Evolutionary conservation across 2,797 vertebrate genomes (phyloP).

Genomic region (Channallabes apus): DNA sequence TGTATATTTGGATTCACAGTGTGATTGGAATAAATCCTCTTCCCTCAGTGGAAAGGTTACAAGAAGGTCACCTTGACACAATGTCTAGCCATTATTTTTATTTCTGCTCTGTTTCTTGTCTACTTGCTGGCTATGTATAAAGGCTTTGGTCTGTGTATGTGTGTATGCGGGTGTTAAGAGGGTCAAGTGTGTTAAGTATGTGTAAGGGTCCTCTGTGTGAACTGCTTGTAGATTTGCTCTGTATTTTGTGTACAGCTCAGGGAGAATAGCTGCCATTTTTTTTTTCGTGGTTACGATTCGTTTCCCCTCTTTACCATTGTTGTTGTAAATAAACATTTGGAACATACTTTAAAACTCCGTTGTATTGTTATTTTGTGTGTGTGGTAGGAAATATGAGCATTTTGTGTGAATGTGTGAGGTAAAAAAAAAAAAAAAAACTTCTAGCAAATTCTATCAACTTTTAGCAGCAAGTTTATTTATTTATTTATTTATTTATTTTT

Average conservation of each 20-base stretch:
- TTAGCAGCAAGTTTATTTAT: too few species aligned
- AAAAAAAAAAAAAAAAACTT: too few species aligned
- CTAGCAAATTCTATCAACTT: too few species aligned
- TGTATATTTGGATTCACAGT: neutral
- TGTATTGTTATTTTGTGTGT: neutral
- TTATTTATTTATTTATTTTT: too few species aligned
- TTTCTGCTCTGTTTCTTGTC: neutral
- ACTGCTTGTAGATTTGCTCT: conserved; percentile 76
- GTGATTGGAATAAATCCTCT: conserved; percentile 2
- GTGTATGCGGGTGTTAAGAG: conserved; percentile 1
- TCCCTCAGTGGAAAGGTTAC: conserved; percentile 26
- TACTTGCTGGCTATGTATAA: conserved; percentile 31
- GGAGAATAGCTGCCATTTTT: conserved; percentile 87
- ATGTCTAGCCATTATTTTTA: conserved; percentile 24
- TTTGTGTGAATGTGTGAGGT: neutral
- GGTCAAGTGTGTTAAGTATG: conserved; percentile 31
- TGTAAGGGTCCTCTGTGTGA: conserved; percentile 59
- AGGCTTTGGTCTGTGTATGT: conserved; percentile 17
- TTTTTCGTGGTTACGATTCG: conserved; percentile 61
- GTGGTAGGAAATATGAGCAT: neutral
- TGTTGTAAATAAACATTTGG: conserved; percentile 98
- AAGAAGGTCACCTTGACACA: conserved; percentile 26
- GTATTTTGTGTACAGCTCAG: conserved; percentile 95
- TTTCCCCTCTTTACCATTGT: conserved; percentile 73
- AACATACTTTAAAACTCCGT: conserved; percentile 84